Percentiles rank a stretch among this genome's conserved stretches.
Evolutionary conservation across 2,888 invertebrate genomes (phyloP).

Genomic region (Cheilosia grossa): DNA sequence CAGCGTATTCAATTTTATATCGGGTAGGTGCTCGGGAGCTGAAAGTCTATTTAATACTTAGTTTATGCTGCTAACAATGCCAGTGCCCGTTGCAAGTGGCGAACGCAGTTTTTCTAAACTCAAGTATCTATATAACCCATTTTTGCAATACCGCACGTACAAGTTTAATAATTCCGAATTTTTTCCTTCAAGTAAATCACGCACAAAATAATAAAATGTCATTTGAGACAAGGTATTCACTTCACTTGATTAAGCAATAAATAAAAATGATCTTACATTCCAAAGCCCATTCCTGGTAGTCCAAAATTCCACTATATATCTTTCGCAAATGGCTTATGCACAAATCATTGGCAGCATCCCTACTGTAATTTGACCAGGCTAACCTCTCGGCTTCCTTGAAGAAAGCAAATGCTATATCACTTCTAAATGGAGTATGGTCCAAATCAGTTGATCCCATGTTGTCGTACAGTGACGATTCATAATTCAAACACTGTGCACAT

Average conservation of each 20-base stretch:
- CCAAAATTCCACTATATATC: slow-evolving; percentile 77
- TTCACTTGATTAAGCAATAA: slow-evolving; percentile 15
- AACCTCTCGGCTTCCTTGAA: slow-evolving; percentile 76
- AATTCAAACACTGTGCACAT: slow-evolving; percentile 65
- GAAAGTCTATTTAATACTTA: too few species aligned
- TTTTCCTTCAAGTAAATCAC: too few species aligned
- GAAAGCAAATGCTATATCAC: slow-evolving; percentile 79
- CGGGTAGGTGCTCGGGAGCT: too few species aligned
- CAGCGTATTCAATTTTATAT: too few species aligned
- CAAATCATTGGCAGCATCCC: slow-evolving; percentile 71
- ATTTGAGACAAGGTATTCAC: neutral
- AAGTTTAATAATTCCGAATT: too few species aligned
- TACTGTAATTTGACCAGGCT: slow-evolving; percentile 16
- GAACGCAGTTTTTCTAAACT: too few species aligned
- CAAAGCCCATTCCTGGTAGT: slow-evolving; percentile 81
- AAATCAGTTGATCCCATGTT: slow-evolving; percentile 67
- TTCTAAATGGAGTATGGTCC: slow-evolving; percentile 76
- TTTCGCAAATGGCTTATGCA: slow-evolving; percentile 78
- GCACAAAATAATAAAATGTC: too few species aligned
- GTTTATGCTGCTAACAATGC: too few species aligned
- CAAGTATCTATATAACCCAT: too few species aligned
- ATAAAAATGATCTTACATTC: slow-evolving; percentile 79
- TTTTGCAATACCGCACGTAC: too few species aligned
- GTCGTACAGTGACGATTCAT: slow-evolving; percentile 50
- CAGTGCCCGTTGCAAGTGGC: too few species aligned